Evolutionary conservation across 1,140 invertebrate species (phyloP).

Genomic region (Eciton burchellii): DNA sequence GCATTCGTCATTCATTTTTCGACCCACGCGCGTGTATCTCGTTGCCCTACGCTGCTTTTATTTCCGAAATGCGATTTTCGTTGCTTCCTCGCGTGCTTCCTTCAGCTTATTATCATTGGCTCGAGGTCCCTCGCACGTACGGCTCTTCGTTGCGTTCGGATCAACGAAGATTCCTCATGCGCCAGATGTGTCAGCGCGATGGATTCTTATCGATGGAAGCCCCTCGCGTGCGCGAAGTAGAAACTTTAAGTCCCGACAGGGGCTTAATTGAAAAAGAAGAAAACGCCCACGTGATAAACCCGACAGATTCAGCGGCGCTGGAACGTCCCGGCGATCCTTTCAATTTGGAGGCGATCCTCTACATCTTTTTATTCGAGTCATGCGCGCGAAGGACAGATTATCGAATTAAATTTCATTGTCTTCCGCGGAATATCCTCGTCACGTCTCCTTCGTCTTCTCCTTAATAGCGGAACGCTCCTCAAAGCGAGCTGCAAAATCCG

Average conservation of each 20-base stretch:
- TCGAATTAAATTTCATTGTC: conserved; percentile 56
- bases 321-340: background rate
- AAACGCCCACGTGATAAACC: too few relatives aligned
- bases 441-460: conserved; percentile 36
- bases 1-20: conserved; percentile 36
- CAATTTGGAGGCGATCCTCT: conserved; percentile 29
- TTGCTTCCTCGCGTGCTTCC: background rate
- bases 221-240: too few relatives aligned
- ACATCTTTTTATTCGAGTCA: conserved; percentile 45
- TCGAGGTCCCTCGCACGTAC: too few relatives aligned
- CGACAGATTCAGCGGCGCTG: background rate
- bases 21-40: background rate
- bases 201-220: too few relatives aligned
- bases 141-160: too few relatives aligned
- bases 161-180: too few relatives aligned
- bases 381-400: conserved; percentile 50
- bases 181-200: too few relatives aligned
- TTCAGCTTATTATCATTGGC: background rate
- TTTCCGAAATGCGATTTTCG: background rate
- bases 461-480: conserved; percentile 32
- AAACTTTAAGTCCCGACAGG: too few relatives aligned
- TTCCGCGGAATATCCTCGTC: conserved; percentile 31
- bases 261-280: too few relatives aligned
- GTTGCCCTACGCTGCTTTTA: background rate
- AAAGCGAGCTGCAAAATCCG: conserved; percentile 34